Evolutionary conservation across 2,113 vertebrate genomes (phyloP), one percentile per base, ranked within the genome.

Genomic region (Lophotis ruficrista): DNA sequence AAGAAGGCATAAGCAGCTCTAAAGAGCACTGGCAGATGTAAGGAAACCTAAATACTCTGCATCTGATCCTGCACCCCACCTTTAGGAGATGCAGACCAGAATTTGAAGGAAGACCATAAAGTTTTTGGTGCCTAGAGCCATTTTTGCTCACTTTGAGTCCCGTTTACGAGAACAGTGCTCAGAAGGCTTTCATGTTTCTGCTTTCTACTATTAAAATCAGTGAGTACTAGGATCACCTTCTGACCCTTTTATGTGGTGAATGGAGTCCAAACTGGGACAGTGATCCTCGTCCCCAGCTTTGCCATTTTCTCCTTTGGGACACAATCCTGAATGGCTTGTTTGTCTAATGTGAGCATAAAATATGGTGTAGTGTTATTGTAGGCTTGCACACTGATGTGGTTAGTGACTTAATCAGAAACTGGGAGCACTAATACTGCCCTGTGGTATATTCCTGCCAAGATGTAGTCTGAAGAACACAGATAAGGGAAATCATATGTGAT

Each of bases 391-490:
- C 6, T 27, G 79, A 54, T 54, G 51, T 68, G 33, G 47, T 54
- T 54, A 83, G 50, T 38, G 64, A 47, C 56, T 95, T 83, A 78
- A 71, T 60, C 35, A 94, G 72, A 73, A 92, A 62, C 62, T n/a
- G 10, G 51, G 43, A 89, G 65, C 30, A n/a, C 15, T 78, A 81
- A 75, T 71, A 60, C 19, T 84, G 30, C 56, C 83, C 61, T 66
- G 47, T 92, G 65, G 61, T 76, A n/a, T 87, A 89, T 68, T 90
- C 30, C 80, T 96, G 37, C 73, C 69, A 91, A 92, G 41, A 75
- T 45, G 18, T 28, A 82, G 77, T 22, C 89, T 95, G 94, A 94
- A 91, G 84, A 92, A 75, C 60, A 76, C 23, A 82, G 96, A 89
- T 94, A 91, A 89, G 80, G 64, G 28, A 69, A 95, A 94, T 91